Evolutionary conservation across 2,113 vertebrate species (phyloP).

Genomic region (Hydrochoerus hydrochaeris): DNA sequence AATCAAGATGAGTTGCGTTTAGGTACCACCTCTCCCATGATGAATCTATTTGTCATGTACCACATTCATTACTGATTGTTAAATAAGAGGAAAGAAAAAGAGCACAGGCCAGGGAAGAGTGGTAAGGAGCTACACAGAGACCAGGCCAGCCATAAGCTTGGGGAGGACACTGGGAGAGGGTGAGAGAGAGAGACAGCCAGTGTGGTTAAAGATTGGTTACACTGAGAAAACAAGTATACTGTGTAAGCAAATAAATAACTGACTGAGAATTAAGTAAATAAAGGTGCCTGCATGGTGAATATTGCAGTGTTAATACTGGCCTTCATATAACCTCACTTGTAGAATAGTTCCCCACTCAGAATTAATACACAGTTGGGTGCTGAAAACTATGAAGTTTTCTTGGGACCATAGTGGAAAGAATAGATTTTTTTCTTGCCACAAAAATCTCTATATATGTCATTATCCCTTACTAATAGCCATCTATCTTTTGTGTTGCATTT

Average conservation of each 20-base stretch:
- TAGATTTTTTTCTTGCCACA: background rate
- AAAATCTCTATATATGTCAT: background rate
- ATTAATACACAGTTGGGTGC: background rate
- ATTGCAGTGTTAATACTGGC: background rate
- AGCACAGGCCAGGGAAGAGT: background rate
- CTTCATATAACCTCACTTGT: conserved; percentile 2
- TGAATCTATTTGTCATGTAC: background rate
- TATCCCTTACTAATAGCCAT: background rate
- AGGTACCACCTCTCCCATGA: background rate
- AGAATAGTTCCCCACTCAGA: background rate
- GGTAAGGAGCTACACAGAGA: background rate
- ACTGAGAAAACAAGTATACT: background rate
- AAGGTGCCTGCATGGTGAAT: background rate
- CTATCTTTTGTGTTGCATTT: background rate
- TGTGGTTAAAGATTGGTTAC: background rate
- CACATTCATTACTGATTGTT: background rate
- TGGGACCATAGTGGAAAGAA: background rate
- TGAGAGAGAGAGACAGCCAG: background rate
- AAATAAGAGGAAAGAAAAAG: background rate
- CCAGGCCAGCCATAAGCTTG: background rate
- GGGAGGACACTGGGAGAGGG: background rate
- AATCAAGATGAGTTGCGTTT: background rate
- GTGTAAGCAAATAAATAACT: background rate
- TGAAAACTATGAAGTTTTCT: conserved; percentile 36
- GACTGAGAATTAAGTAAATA: background rate